Conservation (phyloP, 2,797 vertebrate species). For the Emydoidea blandingii region DNA sequence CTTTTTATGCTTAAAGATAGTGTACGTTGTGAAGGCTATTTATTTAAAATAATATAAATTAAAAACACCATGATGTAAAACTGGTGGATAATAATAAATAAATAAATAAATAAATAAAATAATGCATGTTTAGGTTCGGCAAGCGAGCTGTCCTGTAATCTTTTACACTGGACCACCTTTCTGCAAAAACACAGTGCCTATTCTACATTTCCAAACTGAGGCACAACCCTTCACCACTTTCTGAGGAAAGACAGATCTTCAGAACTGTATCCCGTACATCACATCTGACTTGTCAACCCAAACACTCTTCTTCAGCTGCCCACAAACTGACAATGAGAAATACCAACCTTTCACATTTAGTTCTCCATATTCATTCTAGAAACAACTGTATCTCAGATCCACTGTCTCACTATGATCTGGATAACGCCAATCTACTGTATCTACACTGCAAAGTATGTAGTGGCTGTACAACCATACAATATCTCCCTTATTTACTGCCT, state of each 20-base stretch:
- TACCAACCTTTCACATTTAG: constrained; percentile 45
- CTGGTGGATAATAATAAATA: not conserved
- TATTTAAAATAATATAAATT: no score
- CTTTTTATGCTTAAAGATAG: no score
- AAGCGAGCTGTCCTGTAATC: not conserved
- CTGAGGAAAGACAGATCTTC: constrained; percentile 54
- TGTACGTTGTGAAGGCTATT: no score
- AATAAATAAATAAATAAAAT: no score
- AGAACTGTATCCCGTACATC: constrained; percentile 44
- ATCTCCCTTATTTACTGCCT: constrained; percentile 15
- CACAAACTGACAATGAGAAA: constrained; percentile 62
- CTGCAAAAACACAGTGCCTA: constrained; percentile 31
- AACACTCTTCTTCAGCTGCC: constrained; percentile 36
- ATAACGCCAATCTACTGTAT: constrained; percentile 6
- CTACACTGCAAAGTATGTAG: constrained; percentile 14
- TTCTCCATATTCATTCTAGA: constrained; percentile 46
- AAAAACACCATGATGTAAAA: not conserved
- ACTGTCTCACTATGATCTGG: constrained; percentile 28
- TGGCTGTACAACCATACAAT: not conserved
- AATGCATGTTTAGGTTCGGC: not conserved
- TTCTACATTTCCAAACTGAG: constrained; percentile 37
- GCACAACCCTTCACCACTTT: constrained; percentile 38
- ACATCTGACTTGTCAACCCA: constrained; percentile 28
- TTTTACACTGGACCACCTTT: constrained; percentile 42
- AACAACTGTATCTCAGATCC: constrained; percentile 36